A percentile compares a stretch with the other conserved stretches of the same genome.
phyloP scores from a whole-genome alignment of 2,888 invertebrate species.

The Holacanthella duospinosa region DNA sequence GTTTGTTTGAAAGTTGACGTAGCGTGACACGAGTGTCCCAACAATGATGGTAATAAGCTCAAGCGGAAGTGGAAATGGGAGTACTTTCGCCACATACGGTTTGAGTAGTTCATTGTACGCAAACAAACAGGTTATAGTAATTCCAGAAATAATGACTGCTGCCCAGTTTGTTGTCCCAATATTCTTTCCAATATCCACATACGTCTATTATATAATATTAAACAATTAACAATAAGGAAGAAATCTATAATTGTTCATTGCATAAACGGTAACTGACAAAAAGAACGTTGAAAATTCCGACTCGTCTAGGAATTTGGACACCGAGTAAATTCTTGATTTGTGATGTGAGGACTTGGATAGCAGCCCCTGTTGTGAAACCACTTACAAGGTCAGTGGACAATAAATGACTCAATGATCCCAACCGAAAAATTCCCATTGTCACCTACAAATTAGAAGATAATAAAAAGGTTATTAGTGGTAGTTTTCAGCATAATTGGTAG shows the following conservation, averaged over 20 bases:
- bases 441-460: constrained; percentile 52
- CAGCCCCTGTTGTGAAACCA: constrained; percentile 79
- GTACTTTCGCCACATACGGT: constrained; percentile 55
- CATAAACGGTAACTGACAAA: constrained; percentile 48
- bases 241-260: no score
- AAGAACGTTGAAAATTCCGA: constrained; percentile 53
- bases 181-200: constrained; percentile 50
- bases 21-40: constrained; percentile 55
- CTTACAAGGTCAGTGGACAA: constrained; percentile 68
- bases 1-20: constrained; percentile 47
- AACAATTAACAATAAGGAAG: no score
- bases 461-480: no score
- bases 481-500: no score
- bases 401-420: constrained; percentile 64
- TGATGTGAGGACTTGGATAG: constrained; percentile 70
- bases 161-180: constrained; percentile 53
- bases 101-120: constrained; percentile 62
- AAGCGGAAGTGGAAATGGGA: constrained; percentile 67
- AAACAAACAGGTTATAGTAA: constrained; percentile 55
- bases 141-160: constrained; percentile 56
- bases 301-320: constrained; percentile 48
- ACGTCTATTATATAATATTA: constrained; percentile 47
- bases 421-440: constrained; percentile 61
- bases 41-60: constrained; percentile 70
- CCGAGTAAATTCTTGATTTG: constrained; percentile 66